phyloP scores from a whole-genome alignment of 2,888 invertebrate species.

The Bellardia bayeri region DNA sequence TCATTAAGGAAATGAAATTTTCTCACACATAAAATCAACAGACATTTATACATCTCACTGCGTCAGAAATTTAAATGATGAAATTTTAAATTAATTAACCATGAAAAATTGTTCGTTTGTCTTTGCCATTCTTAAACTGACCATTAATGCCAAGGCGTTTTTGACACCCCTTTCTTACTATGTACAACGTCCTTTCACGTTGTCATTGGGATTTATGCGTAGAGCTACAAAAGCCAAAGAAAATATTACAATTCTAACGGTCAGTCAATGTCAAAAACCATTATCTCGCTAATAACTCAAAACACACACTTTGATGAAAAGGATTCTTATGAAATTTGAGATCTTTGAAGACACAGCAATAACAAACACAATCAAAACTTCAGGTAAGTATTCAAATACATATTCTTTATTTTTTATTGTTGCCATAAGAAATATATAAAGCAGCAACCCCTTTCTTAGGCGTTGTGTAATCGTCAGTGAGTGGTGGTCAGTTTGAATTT shows the following conservation, averaged over 20 bases:
- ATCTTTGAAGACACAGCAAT: conserved; percentile 56
- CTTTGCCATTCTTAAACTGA: conserved; percentile 75
- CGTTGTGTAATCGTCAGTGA: conserved; percentile 40
- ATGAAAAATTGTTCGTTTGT: conserved; percentile 78
- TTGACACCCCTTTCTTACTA: conserved; percentile 66
- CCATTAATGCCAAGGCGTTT: conserved; percentile 78
- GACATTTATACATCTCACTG: conserved; percentile 15
- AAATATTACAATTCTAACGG: conserved; percentile 74
- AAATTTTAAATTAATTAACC: conserved; percentile 80
- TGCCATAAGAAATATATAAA: conserved; percentile 66
- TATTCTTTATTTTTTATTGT: neutral
- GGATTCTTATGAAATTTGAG: conserved; percentile 74
- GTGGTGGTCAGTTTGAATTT: conserved; percentile 74
- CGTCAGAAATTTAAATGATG: conserved; percentile 48
- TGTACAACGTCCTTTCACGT: conserved; percentile 32
- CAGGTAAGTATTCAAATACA: conserved; percentile 74
- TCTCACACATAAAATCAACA: conserved; percentile 78
- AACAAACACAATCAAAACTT: conserved; percentile 71
- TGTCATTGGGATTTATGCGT: conserved; percentile 18
- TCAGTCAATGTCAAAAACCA: conserved; percentile 78
- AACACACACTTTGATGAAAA: conserved; percentile 80
- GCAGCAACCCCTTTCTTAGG: conserved; percentile 78
- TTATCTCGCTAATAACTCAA: conserved; percentile 83
- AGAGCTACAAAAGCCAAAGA: neutral
- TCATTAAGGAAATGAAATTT: conserved; percentile 77